Evolutionary conservation across 1,140 invertebrate genomes (phyloP), one percentile per base, ranked within the genome.

Genomic region (Drosophila rhopaloa): DNA sequence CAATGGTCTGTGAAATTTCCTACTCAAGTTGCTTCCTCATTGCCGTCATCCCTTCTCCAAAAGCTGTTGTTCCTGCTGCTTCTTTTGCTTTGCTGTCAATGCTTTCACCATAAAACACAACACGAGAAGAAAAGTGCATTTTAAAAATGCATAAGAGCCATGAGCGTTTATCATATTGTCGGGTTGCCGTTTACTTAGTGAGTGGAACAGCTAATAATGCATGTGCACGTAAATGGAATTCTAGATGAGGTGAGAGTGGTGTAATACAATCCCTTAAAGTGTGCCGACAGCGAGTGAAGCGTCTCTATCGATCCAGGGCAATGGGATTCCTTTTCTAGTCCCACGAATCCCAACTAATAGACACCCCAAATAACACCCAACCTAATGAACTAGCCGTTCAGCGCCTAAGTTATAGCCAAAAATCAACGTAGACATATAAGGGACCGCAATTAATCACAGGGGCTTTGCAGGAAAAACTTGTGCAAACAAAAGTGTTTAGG

Each of bases 71-170:
- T 24, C 48, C 41, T 60, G 44, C 38, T 61, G 13, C 27, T 29
- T 50, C 35, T 47, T 37, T 58, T 74, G 47, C 43, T 58, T 37
- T 85, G 82, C 80, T 86, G 63, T 70, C 81, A 62, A 79, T 79
- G 83, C 79, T 79, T 82, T 88, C 79, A 80, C 76, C 71, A 62
- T 83, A 76, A 78, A 81, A 72, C 71, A 76, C 65, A 76, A 68
- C 67, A 70, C 55, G 67, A 76, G 79, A 41, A 70, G 79, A 68
- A 85, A 79, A 88, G 83, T 88, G 83, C 84, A 83, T 86, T 86
- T 86, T 86, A 86, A 86, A 86, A 86, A 86, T 86, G 76, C 84
- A 86, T 85, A 75, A 66, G 75, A 70, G 48, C 67, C 81, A 86
- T 86, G 81, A 86, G 78, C 60, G 53, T 67, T 78, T 53, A 61